Evolutionary conservation across 2,888 invertebrate genomes (phyloP).

Genomic region (Microctonus hyperodae): DNA sequence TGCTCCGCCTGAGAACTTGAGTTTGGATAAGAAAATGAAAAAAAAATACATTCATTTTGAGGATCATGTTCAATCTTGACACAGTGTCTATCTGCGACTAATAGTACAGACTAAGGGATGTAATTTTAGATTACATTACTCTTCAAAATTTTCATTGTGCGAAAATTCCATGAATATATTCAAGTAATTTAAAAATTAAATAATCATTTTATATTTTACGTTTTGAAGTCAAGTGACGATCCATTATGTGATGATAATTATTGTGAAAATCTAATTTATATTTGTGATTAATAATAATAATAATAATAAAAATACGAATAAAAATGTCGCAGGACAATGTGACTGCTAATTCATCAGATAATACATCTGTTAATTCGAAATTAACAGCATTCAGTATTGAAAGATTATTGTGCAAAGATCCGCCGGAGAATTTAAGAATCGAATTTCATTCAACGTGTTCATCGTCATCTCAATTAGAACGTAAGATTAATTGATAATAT

Average conservation of each 20-base stretch:
- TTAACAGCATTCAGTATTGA: constrained; percentile 57
- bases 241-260: neutral
- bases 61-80: constrained; percentile 26
- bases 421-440: constrained; percentile 34
- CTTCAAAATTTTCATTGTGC: neutral
- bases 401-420: constrained; percentile 49
- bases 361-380: constrained; percentile 41
- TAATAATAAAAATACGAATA: neutral
- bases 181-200: neutral
- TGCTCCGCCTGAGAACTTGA: constrained; percentile 46
- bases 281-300: neutral
- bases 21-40: constrained; percentile 45
- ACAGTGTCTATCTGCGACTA: constrained; percentile 40
- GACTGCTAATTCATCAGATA: constrained; percentile 30
- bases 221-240: neutral
- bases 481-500: constrained; percentile 43
- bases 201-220: neutral
- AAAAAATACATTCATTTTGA: constrained; percentile 24
- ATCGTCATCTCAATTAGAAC: constrained; percentile 36
- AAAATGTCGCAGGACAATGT: constrained; percentile 45
- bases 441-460: constrained; percentile 31
- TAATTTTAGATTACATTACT: neutral
- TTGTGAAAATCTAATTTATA: neutral
- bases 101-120: constrained; percentile 40
- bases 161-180: neutral